These are phyloP conservation scores for Nycticryphes semicollaris DNA, from an alignment of 2,113 vertebrate genomes.

Conservation along the genomic window DNA sequence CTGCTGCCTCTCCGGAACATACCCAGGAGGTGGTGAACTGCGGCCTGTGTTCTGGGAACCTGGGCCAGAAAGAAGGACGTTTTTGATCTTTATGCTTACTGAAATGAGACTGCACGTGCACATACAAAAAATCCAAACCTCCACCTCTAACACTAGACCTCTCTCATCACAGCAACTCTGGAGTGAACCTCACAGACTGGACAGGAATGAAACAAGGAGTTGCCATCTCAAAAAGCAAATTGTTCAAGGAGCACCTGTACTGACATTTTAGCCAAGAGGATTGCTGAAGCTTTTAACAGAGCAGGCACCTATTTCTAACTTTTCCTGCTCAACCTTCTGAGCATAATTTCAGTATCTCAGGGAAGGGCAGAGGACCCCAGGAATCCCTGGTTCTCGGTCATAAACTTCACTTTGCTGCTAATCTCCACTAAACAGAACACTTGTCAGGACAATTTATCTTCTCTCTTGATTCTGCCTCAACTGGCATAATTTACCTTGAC, in stretches of 20 bases:
- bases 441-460: neutral
- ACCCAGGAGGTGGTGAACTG: slow-evolving; percentile 94
- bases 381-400: neutral
- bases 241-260: rapidly evolving
- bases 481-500: neutral
- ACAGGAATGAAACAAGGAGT: neutral
- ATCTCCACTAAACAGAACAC: neutral
- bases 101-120: neutral
- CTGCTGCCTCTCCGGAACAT: slow-evolving; percentile 93
- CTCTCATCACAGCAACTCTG: rapidly evolving
- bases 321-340: neutral
- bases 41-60: slow-evolving; percentile 92
- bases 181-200: neutral
- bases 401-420: neutral
- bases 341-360: neutral
- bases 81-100: too few relatives aligned
- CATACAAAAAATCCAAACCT: neutral
- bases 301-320: neutral
- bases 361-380: neutral
- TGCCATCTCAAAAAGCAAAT: neutral
- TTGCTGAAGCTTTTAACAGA: neutral
- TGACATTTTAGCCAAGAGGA: neutral
- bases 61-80: slow-evolving; percentile 46
- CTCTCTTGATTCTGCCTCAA: neutral
- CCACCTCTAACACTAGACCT: neutral